A percentile compares a stretch with the other conserved stretches of the same genome.
phyloP scores from a whole-genome alignment of 2,797 vertebrate species.

The Cottoperca gobio region DNA sequence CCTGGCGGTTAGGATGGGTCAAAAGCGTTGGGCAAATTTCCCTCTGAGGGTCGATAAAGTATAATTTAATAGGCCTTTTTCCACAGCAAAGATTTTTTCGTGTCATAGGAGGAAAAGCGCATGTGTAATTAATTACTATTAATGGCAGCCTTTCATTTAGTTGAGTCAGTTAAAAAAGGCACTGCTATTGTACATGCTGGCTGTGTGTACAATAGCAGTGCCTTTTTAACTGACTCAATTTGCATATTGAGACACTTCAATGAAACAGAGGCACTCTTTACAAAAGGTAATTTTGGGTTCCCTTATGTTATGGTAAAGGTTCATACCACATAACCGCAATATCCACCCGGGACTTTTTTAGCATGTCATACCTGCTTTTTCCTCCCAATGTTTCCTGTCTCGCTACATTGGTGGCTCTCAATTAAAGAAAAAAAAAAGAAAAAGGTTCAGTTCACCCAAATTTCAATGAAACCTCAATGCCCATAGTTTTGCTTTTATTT shows the following conservation, averaged over 20 bases:
- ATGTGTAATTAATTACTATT: conserved; percentile 5
- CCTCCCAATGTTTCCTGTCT: not conserved
- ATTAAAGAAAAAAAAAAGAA: not conserved
- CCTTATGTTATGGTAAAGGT: not conserved
- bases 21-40: not conserved
- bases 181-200: not conserved
- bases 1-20: not conserved
- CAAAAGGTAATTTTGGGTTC: not conserved
- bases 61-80: not conserved
- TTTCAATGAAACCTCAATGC: not conserved
- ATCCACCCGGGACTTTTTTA: not conserved
- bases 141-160: conserved; percentile 1
- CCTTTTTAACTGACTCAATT: too few species aligned
- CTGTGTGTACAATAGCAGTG: too few species aligned
- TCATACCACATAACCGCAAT: not conserved
- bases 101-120: not conserved
- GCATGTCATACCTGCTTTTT: not conserved
- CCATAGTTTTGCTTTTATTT: not conserved
- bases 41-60: not conserved
- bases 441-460: not conserved
- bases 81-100: conserved; percentile 19
- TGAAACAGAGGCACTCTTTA: not conserved
- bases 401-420: not conserved
- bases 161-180: not conserved
- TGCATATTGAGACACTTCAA: not conserved